Base-by-base conservation (phyloP, 2,888 invertebrate genomes). In the Erpobdella octoculata region DNA sequence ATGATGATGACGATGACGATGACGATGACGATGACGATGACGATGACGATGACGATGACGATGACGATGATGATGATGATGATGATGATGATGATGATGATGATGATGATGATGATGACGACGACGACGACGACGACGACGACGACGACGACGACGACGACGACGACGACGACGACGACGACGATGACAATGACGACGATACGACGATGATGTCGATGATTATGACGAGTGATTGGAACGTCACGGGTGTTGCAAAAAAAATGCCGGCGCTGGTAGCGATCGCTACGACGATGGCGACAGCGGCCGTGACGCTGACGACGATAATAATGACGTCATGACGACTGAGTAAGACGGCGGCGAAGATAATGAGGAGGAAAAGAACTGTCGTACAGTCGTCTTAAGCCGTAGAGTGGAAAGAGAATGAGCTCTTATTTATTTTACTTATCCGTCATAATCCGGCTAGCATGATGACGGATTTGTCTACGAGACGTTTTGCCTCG, bases 391-490 rank as follows among this genome's bases (percentile, higher is more conserved):
- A 41, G n/a, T n/a, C 1, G 21, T 28, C 53, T n/a, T 53, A 53
- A 53, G 53, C 9, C 53, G 1, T 46, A 21, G 53, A 53, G 8
- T 53, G n/a, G 53, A 53, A 53, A 48, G n/a, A 53, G 53, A n/a
- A 21, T 53, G 53, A 53, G n/a, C 53, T 21, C 53, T 53, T 53
- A 53, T 53, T 53, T 53, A 53, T 53, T 53, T 53, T 53, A 8
- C 53, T 53, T 53, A 53, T 53, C 53, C 53, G 53, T 53, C 53
- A 53, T 53, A 53, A 53, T 53, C 53, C 53, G 8, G 8, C 53
- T 53, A 5, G 18, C 28, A 53, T 25, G 53, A 53, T 53, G 53
- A 8, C 21, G 46, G 53, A 53, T 53, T 53, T 53, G 4, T 12
- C 21, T 21, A 53, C 21, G 28, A 53, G 53, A 53, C 53, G 21